Evolutionary conservation across 2,888 invertebrate species (phyloP), one percentile per base, ranked within the genome.

Genomic region (Salpingus planirostris): DNA sequence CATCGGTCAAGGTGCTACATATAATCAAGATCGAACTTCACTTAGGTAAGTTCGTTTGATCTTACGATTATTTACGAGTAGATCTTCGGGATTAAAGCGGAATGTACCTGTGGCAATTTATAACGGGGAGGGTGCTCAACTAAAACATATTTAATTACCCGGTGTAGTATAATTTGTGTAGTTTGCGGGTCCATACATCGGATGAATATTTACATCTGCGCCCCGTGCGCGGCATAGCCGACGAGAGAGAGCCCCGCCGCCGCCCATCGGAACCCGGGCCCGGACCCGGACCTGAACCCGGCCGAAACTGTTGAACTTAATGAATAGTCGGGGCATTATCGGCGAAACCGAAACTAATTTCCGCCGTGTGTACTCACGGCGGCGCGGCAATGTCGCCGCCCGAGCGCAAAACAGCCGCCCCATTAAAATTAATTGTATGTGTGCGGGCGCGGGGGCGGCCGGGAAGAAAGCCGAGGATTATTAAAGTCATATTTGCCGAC

Each of bases 271-370:
- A n/a, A n/a, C n/a, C n/a, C n/a, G n/a, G n/a, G n/a, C n/a, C n/a
- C n/a, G n/a, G n/a, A 35, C 27, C 31, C 23, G 34, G 44, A 41
- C 44, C 50, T 48, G 49, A 49, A 45, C 44, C 29, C 44, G 44
- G 43, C 43, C 42, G 38, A 44, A 50, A 51, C 52, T 48, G 49
- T 48, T 48, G 48, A 52, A 49, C 49, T 52, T 53, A 53, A 52
- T 53, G 52, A 51, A 50, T 51, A 50, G 50, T 48, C 44, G 47
- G 46, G 44, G 43, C 50, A 51, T 49, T 52, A 53, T 52, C 52
- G 47, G 44, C 46, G 49, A 50, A 52, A 50, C 50, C 50, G 44
- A 50, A 54, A 54, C 52, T 52, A 54, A 54, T 54, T 54, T 54
- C 52, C 52, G 48, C 32, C 10, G 5, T 23, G 23, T 23, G 11